Percentiles rank a stretch among this genome's conserved stretches.
Conservation (phyloP, 2,113 vertebrate genomes). For the Dolichallabes microphthalmus region DNA sequence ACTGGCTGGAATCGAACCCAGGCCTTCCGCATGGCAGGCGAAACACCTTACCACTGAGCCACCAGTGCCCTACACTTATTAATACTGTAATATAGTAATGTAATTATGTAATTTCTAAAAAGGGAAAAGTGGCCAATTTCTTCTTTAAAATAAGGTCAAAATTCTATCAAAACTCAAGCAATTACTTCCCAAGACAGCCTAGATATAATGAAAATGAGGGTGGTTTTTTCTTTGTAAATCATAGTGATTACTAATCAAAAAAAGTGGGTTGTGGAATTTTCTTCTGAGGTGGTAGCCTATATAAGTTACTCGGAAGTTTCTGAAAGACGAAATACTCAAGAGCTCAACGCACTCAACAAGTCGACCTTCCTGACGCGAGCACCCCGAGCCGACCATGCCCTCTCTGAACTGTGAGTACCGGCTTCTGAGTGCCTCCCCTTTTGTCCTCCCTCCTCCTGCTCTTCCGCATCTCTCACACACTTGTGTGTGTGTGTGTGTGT, state of each 20-base stretch:
- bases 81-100: too few relatives aligned
- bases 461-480: not conserved
- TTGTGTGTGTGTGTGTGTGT: not conserved
- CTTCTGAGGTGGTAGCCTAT: slow-evolving; percentile 23
- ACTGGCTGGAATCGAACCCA: too few relatives aligned
- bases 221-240: not conserved
- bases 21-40: too few relatives aligned
- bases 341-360: slow-evolving; percentile 14
- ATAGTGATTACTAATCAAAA: slow-evolving; percentile 13
- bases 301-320: slow-evolving; percentile 28
- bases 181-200: not conserved
- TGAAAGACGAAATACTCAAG: slow-evolving; percentile 1
- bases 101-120: too few relatives aligned
- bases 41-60: too few relatives aligned
- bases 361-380: not conserved
- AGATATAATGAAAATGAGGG: not conserved
- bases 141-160: not conserved
- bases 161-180: not conserved
- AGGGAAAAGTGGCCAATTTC: not conserved
- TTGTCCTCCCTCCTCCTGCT: not conserved
- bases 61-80: too few relatives aligned
- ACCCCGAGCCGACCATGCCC: slow-evolving; percentile 3
- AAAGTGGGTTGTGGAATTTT: slow-evolving; percentile 27
- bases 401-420: slow-evolving; percentile 45
- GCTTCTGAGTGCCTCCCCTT: not conserved